Percentiles rank a stretch among this genome's conserved stretches.
These are phyloP conservation scores for Numenius phaeopus DNA, from an alignment of 2,797 vertebrate genomes.

Conservation along the genomic window DNA sequence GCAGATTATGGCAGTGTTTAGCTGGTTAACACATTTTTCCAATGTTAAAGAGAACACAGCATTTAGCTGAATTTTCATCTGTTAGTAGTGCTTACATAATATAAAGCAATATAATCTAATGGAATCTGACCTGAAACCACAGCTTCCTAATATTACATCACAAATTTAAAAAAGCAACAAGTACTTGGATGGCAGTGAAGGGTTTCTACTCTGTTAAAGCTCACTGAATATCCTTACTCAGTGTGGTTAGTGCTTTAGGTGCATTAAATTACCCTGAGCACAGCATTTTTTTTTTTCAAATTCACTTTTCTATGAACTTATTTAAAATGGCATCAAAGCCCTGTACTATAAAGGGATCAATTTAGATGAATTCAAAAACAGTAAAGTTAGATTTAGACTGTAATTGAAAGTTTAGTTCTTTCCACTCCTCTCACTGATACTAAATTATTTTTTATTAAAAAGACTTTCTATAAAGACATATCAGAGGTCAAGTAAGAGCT, in stretches of 20 bases:
- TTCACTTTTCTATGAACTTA: not conserved
- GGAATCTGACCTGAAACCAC: not conserved
- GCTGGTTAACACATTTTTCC: not conserved
- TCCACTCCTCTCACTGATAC: not conserved
- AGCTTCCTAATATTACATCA: not conserved
- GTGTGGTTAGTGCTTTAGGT: not conserved
- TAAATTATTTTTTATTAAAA: constrained; percentile 26
- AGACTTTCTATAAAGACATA: not conserved
- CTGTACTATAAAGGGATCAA: constrained; percentile 1
- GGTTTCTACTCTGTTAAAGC: not conserved
- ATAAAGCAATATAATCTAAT: not conserved
- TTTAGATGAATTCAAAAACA: constrained; percentile 23
- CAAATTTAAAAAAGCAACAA: not conserved
- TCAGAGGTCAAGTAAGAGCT: not conserved
- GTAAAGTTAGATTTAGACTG: constrained; percentile 43
- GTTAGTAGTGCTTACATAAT: not conserved
- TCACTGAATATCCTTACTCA: not conserved
- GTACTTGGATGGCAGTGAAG: not conserved
- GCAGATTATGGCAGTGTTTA: not conserved
- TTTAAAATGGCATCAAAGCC: constrained; percentile 49
- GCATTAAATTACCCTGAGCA: not conserved
- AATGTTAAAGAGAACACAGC: not conserved
- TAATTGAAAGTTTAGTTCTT: constrained; percentile 50
- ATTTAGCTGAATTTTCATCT: not conserved
- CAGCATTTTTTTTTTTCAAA: not conserved